Evolutionary conservation across 1,140 invertebrate genomes (phyloP), one percentile per base, ranked within the genome.

Genomic region (Megathymus violae): DNA sequence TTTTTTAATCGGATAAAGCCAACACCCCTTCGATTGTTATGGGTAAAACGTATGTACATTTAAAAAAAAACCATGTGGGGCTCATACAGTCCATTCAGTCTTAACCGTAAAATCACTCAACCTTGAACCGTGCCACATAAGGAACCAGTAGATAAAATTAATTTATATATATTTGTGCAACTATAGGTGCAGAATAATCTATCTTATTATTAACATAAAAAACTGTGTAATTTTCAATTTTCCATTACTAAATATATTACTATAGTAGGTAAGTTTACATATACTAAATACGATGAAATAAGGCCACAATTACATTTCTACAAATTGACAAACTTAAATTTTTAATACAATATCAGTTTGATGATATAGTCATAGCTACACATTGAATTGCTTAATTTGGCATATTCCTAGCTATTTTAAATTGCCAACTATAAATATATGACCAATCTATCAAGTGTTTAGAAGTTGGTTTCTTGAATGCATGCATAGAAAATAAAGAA

Each of bases 31-130:
- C 27, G 9, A 9, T 7, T 31, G 9, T 2, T 31, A 31, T 7
- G 4, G 27, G 27, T n/a, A 9, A 31, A 31, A 31, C 27, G 4
- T 31, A 1, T 31, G 22, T 25, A 25, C 3, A 6, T 31, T 1
- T 34, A 41, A 44, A 65, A 59, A 56, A 69, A 74, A 52, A 69
- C 58, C 47, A 68, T 70, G 77, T 56, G 60, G 72, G 65, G 58
- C 71, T 62, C 60, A 71, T 79, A 69, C n/a, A n/a, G n/a, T n/a
- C n/a, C 68, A 69, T 54, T 82, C 77, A 80, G 78, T 77, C 77
- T 84, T 80, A 75, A 71, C 60, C 64, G 71, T 66, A 40, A 69
- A 54, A 48, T 51, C 36, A 52, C 50, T 17, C 47, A 13, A 36
- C n/a, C 1, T 36, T 50, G 10, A 6, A 17, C 17, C 17, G 36